These are phyloP conservation scores for Odontocerum albicorne DNA, from an alignment of 2,888 invertebrate species.

Conservation along the genomic window DNA sequence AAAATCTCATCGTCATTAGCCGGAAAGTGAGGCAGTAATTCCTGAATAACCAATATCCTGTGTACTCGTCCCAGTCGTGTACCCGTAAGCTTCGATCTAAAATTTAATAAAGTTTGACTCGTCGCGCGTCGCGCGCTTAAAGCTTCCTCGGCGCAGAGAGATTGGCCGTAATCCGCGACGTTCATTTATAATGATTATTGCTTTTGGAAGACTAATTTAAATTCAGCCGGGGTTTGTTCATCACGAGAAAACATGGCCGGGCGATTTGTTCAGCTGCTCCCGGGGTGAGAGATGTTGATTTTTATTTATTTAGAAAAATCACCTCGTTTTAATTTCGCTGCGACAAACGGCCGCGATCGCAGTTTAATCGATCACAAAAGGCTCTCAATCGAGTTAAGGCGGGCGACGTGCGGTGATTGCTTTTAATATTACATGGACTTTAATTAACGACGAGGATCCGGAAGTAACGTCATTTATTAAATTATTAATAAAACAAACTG, in stretches of 20 bases:
- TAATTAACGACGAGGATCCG: constrained; percentile 24
- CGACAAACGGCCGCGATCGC: constrained; percentile 9
- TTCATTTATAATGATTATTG: constrained; percentile 63
- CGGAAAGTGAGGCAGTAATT: no score
- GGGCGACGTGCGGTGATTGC: constrained; percentile 9
- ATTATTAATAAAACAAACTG: no score
- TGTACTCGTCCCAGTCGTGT: no score
- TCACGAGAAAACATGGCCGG: constrained; percentile 55
- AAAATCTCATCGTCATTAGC: no score
- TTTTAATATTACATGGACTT: constrained; percentile 28
- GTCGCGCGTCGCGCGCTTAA: constrained; percentile 24
- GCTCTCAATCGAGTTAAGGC: constrained; percentile 14
- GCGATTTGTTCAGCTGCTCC: constrained; percentile 22
- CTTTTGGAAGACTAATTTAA: constrained; percentile 51
- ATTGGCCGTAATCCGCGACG: constrained; percentile 53
- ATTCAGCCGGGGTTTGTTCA: constrained; percentile 62
- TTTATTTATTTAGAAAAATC: constrained; percentile 35
- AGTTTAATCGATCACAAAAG: constrained; percentile 19
- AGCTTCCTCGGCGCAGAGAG: constrained; percentile 17
- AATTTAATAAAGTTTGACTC: constrained; percentile 34
- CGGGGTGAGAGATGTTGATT: constrained; percentile 22
- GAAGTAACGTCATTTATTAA: constrained; percentile 7
- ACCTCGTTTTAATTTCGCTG: constrained; percentile 32
- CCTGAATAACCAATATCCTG: no score
- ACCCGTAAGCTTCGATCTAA: constrained; percentile 28